Evolutionary conservation across 2,888 invertebrate genomes (phyloP), one percentile per base, ranked within the genome.

Genomic region (Coremacera marginata): DNA sequence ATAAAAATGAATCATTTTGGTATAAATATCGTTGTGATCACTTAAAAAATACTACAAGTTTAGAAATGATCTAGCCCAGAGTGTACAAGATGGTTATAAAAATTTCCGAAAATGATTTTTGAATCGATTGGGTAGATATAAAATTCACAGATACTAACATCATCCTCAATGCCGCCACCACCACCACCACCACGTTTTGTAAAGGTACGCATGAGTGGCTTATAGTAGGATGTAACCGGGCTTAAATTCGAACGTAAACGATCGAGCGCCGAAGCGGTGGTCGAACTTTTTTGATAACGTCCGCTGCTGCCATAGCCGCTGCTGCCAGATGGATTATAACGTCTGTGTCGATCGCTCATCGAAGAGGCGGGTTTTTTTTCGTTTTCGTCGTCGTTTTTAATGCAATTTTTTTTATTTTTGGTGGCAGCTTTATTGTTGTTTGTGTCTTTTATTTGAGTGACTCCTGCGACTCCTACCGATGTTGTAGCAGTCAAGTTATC

Each of bases 151-250:
- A 82, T 89, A 89, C 89, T 89, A 88, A 89, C 88, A 83, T 88
- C 88, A 78, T 87, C 86, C 67, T 84, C 83, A n/a, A 84, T 83
- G n/a, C 84, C 85, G 80, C 83, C 84, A 16, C 84, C 85, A 80
- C 83, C 31, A 80, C 83, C 31, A 31, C 3, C 31, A 31, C 3
- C 84, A 31, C 85, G 83, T 72, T 85, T 84, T 25, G 84, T 86
- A 80, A 89, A 85, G 44, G 88, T 87, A 37, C 88, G 86, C 83
- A 89, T 86, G 71, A 89, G 78, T 14, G 90, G 89, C 82, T 89
- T 90, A 81, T 90, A 90, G 83, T 89, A 90, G 31, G 88, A 84
- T 55, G 84, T 84, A 44, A 89, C 87, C 60, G 89, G 89, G 81
- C 89, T 89, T 37, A 90, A 81, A 83, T 89, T 89, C 76, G 86